Base-by-base conservation (phyloP, 2,888 invertebrate species). In the Drosophila helvetica region DNA sequence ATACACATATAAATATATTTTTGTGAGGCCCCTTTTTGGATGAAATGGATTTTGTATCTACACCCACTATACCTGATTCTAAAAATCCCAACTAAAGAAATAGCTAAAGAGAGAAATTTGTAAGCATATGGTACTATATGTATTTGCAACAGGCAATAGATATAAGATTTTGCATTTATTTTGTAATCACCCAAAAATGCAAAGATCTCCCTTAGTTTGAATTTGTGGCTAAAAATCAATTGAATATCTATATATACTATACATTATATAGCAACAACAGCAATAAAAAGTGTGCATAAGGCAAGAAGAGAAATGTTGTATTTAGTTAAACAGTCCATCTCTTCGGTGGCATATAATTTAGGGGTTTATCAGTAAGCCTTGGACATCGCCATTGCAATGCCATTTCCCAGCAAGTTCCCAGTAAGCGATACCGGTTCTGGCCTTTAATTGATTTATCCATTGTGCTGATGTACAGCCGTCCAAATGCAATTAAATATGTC, bases 21-120 rank as follows among this genome's bases (percentile, higher is more conserved):
- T 84, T 84, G 79, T 85, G 86, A 85, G 63, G 63, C 54, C 86
- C 86, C 64, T 85, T 83, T 87, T 81, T 38, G 38, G 38, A 72
- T 53, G 68, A 66, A 25, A 57, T 60, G 47, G 48, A 54, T 53
- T 52, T 63, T 52, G 30, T 47, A 43, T 60, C 69, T 82, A 67
- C 27, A 71, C 47, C 55, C 50, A 48, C 12, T 15, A 52, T 58
- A 56, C 45, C 30, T 5, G 48, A 69, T 30, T 2, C 27, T 15
- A 52, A 25, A 10, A 51, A 46, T 8, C 53, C 45, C 45, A 62
- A 56, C 59, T 58, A 17, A 55, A 53, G 15, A 42, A 17, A 59
- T 27, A 17, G 42, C 51, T 50, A 51, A 22, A 10, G 62, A 50
- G 47, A 65, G 18, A 66, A 52, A 51, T 62, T 71, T 71, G 46